These are phyloP conservation scores for Papilio protenor DNA, from an alignment of 2,888 invertebrate genomes.

Conservation along the genomic window DNA sequence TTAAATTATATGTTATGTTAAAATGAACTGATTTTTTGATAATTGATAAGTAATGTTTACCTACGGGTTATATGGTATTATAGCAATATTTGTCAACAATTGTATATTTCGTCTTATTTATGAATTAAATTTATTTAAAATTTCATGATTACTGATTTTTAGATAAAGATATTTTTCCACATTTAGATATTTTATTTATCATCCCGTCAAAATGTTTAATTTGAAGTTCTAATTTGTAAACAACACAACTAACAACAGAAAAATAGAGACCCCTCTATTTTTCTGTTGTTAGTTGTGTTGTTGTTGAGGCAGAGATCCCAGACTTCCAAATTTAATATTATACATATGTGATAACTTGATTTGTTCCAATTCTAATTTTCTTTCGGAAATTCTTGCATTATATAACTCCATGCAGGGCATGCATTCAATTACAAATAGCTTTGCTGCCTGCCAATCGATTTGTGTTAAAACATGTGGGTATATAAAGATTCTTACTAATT, in stretches of 20 bases:
- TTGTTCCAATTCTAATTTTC: too few species aligned
- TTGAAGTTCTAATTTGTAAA: background rate
- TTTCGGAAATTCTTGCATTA: background rate
- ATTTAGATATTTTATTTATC: constrained; percentile 38
- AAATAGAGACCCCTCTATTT: too few species aligned
- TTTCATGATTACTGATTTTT: constrained; percentile 45
- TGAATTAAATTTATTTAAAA: constrained; percentile 44
- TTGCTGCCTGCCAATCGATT: background rate
- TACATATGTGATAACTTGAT: too few species aligned
- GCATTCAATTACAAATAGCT: background rate
- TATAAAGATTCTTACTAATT: background rate
- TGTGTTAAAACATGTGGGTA: background rate
- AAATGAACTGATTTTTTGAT: constrained; percentile 40
- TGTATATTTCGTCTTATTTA: constrained; percentile 46
- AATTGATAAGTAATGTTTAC: constrained; percentile 41
- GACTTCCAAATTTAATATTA: background rate
- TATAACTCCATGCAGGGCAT: background rate
- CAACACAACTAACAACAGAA: background rate
- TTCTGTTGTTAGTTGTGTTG: too few species aligned
- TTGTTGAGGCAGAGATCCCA: too few species aligned
- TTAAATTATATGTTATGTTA: constrained; percentile 17
- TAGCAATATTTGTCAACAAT: constrained; percentile 46
- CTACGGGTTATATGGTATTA: constrained; percentile 44
- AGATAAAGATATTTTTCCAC: constrained; percentile 46
- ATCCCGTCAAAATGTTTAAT: background rate